phyloP scores from a whole-genome alignment of 2,113 vertebrate species.

The Ceyx melanurus region DNA sequence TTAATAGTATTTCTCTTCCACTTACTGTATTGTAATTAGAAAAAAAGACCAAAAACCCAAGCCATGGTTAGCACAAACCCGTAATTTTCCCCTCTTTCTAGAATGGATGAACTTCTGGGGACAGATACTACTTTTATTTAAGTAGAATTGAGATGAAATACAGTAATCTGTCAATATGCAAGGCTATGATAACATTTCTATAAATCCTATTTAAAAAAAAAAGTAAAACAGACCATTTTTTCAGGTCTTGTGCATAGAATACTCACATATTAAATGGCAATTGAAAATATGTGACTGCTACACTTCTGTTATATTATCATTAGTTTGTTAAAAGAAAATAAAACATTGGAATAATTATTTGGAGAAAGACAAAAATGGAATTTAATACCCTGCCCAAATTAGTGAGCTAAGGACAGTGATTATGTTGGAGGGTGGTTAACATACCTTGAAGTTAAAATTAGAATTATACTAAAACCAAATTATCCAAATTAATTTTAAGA shows the following conservation, averaged over 20 bases:
- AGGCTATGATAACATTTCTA: not conserved
- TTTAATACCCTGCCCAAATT: not conserved
- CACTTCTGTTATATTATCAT: not conserved
- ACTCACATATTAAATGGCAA: not conserved
- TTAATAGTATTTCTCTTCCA: not conserved
- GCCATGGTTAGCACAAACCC: not conserved
- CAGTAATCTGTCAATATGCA: not conserved
- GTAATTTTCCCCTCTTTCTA: not conserved
- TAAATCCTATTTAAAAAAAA: not conserved
- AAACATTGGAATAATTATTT: not conserved
- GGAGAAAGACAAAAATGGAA: not conserved
- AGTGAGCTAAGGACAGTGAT: not conserved
- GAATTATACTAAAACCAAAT: not conserved
- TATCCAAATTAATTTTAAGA: not conserved
- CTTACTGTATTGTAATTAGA: not conserved
- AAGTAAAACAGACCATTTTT: not conserved
- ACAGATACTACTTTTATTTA: not conserved
- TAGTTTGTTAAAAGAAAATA: not conserved
- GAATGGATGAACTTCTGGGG: not conserved
- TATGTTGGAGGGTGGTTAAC: not conserved
- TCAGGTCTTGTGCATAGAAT: not conserved
- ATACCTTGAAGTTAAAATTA: not conserved
- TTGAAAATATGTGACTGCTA: not conserved
- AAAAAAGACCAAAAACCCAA: not conserved
- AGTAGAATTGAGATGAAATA: not conserved